These are phyloP conservation scores for Geopemphigus sp. DNA, from an alignment of 1,140 invertebrate species.

Conservation along the genomic window DNA sequence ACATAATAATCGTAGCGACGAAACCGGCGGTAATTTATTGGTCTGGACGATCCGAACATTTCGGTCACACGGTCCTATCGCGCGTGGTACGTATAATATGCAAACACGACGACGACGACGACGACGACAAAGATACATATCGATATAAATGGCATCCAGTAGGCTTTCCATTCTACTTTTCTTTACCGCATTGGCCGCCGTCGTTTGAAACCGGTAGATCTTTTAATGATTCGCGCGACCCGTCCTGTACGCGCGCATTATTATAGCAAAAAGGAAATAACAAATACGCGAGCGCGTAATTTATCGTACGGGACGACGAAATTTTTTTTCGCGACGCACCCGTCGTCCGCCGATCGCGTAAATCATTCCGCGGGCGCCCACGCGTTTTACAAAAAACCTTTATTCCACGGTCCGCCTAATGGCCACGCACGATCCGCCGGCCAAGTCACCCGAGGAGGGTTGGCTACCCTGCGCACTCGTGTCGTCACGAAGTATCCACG, in stretches of 20 bases:
- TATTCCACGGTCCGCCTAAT: background rate
- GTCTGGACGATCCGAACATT: slow-evolving; percentile 23
- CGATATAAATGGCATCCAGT: slow-evolving; percentile 24
- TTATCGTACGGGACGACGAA: background rate
- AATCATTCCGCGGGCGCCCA: background rate
- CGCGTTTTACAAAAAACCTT: background rate
- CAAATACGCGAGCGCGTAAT: background rate
- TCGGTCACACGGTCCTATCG: slow-evolving; percentile 14
- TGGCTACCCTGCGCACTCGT: slow-evolving; percentile 31
- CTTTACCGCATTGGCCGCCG: background rate
- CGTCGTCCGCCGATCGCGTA: background rate
- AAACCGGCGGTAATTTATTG: slow-evolving; percentile 6
- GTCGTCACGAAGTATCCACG: slow-evolving; percentile 1
- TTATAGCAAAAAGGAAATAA: background rate
- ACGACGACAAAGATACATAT: slow-evolving; percentile 12
- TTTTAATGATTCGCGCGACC: slow-evolving; percentile 31
- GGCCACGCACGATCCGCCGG: background rate
- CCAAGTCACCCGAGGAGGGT: background rate
- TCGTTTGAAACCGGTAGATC: slow-evolving; percentile 33
- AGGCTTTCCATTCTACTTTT: slow-evolving; percentile 24
- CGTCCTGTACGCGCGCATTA: background rate
- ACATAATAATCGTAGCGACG: background rate
- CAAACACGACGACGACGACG: slow-evolving; percentile 11
- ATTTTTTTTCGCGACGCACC: background rate
- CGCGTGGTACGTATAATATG: background rate